Evolutionary conservation across 2,797 vertebrate genomes (phyloP).

Genomic region (Dendrocincla tyrannina): DNA sequence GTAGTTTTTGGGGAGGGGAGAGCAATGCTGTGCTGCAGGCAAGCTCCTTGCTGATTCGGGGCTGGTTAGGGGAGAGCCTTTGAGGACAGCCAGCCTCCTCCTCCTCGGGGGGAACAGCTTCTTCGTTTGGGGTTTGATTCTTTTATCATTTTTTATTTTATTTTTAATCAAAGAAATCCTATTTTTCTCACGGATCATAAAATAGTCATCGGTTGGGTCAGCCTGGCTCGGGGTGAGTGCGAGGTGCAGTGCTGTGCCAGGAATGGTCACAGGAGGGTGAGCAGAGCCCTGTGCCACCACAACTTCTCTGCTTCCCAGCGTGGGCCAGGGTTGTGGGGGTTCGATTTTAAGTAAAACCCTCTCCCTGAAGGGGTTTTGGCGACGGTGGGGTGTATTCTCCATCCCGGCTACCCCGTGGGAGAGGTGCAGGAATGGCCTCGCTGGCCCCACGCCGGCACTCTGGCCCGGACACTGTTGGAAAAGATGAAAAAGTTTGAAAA

Average conservation of each 20-base stretch:
- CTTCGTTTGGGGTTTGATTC: background rate
- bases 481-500: background rate
- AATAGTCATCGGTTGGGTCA: conserved; percentile 59
- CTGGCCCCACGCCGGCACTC: background rate
- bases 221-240: conserved; percentile 1
- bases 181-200: conserved; percentile 73
- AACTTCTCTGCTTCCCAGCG: background rate
- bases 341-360: conserved; percentile 45
- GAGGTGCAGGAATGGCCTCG: conserved; percentile 34
- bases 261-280: rapidly evolving
- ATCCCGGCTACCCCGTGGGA: background rate
- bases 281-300: rapidly evolving
- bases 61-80: conserved; percentile 43
- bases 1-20: conserved; percentile 67
- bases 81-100: conserved; percentile 27
- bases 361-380: conserved; percentile 69
- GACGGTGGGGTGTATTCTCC: conserved; percentile 69
- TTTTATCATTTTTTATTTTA: background rate
- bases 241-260: background rate
- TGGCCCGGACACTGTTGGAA: conserved; percentile 14
- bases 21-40: conserved; percentile 75
- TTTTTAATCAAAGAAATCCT: conserved; percentile 78
- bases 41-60: conserved; percentile 62
- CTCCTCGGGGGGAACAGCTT: background rate
- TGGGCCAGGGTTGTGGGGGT: background rate